These are phyloP conservation scores for Ancistrus triradiatus DNA, from an alignment of 2,113 vertebrate species.

Conservation along the genomic window DNA sequence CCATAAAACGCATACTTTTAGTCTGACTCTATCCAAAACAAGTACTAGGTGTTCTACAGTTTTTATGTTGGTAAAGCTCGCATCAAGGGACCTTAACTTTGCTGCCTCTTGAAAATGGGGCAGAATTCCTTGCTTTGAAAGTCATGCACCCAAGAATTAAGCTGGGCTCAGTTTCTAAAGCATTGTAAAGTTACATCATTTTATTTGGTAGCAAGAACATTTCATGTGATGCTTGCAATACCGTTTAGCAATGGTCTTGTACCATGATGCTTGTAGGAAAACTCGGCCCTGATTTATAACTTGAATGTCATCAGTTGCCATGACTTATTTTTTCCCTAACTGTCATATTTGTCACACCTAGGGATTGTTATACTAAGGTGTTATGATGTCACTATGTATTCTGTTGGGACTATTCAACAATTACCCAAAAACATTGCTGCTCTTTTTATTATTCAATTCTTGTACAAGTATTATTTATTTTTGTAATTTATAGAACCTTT, in stretches of 20 bases:
- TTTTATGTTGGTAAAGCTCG: conserved; percentile 14
- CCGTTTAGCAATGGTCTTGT: no score
- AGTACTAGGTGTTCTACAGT: conserved; percentile 34
- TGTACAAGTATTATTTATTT: conserved; percentile 56
- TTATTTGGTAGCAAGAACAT: no score
- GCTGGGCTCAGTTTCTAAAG: no score
- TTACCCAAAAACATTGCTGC: conserved; percentile 46
- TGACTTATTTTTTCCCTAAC: conserved; percentile 1
- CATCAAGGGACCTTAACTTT: conserved; percentile 15
- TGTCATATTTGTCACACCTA: conserved; percentile 4
- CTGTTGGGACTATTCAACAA: conserved; percentile 40
- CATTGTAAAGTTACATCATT: no score
- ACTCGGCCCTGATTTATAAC: conserved; percentile 2
- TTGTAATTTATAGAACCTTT: conserved; percentile 52
- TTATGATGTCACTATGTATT: conserved; percentile 39
- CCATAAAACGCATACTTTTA: conserved; percentile 21
- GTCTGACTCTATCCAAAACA: conserved; percentile 29
- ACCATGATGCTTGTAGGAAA: no score
- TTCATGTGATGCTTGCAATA: no score
- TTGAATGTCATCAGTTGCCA: conserved; percentile 3
- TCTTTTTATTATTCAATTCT: conserved; percentile 41
- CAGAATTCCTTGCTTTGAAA: conserved; percentile 14
- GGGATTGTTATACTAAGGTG: conserved; percentile 21
- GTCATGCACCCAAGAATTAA: conserved; percentile 1
- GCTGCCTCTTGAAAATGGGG: background rate